phyloP scores from a whole-genome alignment of 2,797 vertebrate species.

The Sebastolobus altivelis region DNA sequence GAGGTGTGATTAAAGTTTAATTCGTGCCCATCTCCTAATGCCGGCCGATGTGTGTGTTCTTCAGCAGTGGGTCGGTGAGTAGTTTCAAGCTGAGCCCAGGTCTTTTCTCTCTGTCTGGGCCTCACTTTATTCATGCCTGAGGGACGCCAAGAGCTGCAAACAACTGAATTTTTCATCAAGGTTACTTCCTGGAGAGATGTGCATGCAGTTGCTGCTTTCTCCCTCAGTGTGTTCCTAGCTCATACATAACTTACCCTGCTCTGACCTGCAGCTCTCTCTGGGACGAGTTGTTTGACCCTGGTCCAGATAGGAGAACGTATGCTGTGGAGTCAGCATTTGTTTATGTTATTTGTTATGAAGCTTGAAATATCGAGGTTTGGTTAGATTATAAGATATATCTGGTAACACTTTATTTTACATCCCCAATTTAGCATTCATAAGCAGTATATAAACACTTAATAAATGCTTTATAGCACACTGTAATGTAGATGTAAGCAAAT shows the following conservation, averaged over 20 bases:
- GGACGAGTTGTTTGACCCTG: conserved; percentile 75
- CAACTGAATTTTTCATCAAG: conserved; percentile 88
- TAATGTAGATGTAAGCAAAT: background rate
- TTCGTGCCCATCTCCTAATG: conserved; percentile 82
- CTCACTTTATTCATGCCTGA: conserved; percentile 87
- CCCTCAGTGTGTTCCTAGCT: conserved; percentile 69
- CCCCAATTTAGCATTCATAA: background rate
- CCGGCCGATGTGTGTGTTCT: conserved; percentile 59
- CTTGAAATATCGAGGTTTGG: conserved; percentile 23
- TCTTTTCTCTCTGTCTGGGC: conserved; percentile 82
- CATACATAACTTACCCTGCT: conserved; percentile 82
- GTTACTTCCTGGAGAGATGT: conserved; percentile 86
- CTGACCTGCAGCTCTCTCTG: conserved; percentile 75
- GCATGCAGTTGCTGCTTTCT: conserved; percentile 75
- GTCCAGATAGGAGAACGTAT: conserved; percentile 47
- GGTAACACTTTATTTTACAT: background rate
- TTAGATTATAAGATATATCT: background rate
- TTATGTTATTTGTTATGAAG: conserved; percentile 41
- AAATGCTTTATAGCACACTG: background rate
- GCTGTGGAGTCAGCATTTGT: conserved; percentile 61
- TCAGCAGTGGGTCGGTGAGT: conserved; percentile 71
- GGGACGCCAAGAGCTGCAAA: conserved; percentile 84
- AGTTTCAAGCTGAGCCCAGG: conserved; percentile 81
- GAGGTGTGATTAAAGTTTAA: conserved; percentile 86
- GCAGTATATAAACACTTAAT: background rate